These are phyloP conservation scores for Pseudococcus jackbeardsleyi DNA, from an alignment of 2,888 invertebrate genomes.

Conservation along the genomic window DNA sequence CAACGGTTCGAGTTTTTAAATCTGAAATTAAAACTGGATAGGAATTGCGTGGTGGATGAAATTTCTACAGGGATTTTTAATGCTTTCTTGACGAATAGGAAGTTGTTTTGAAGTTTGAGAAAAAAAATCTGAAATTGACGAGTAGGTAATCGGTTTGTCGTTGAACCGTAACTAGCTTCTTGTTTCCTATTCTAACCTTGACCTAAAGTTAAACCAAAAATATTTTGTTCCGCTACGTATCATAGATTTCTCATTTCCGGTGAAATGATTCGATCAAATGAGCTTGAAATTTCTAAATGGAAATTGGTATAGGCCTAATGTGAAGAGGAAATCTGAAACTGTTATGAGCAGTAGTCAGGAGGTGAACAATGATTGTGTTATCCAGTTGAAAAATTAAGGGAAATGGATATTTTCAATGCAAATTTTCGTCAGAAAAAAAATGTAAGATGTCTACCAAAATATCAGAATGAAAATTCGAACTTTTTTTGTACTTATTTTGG, in stretches of 20 bases:
- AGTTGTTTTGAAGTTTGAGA: not conserved
- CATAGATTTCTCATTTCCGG: slow-evolving; percentile 22
- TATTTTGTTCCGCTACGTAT: slow-evolving; percentile 29
- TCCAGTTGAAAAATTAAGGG: no score
- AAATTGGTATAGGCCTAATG: no score
- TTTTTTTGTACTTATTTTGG: no score
- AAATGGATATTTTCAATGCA: no score
- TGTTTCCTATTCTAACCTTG: slow-evolving; percentile 1
- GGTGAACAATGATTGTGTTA: no score
- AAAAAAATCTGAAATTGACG: not conserved
- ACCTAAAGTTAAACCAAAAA: slow-evolving; percentile 23
- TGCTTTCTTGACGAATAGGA: not conserved
- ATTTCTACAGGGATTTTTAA: not conserved
- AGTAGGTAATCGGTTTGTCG: not conserved
- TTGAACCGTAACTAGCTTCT: slow-evolving; percentile 24
- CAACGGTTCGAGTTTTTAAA: not conserved
- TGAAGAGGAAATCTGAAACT: no score
- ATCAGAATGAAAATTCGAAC: no score
- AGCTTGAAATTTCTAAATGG: no score
- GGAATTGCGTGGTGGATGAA: not conserved
- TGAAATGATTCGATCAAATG: not conserved
- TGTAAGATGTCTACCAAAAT: no score
- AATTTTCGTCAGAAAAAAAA: no score
- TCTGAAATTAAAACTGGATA: not conserved
- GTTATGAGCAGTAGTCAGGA: no score